Evolutionary conservation across 2,888 invertebrate species (phyloP).

Genomic region (Smittia sp.): DNA sequence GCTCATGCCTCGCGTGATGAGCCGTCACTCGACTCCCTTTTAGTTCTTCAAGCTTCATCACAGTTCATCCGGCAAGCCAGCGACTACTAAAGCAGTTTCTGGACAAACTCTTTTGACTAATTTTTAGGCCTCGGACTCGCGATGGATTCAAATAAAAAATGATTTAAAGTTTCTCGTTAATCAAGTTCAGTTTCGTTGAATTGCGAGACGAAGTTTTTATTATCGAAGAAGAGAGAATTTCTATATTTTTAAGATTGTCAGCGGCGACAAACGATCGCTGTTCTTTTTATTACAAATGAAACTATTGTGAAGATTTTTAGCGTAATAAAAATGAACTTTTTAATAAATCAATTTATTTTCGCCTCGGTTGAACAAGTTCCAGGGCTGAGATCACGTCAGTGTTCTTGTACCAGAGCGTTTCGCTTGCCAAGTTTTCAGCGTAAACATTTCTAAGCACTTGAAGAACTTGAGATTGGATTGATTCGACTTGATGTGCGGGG

Average conservation of each 20-base stretch:
- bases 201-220: neutral
- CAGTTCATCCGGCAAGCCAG: too few relatives aligned
- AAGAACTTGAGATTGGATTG: constrained; percentile 69
- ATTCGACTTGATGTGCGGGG: constrained; percentile 76
- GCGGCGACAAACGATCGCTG: neutral
- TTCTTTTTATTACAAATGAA: constrained; percentile 23
- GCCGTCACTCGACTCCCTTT: neutral
- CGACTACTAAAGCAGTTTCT: too few relatives aligned
- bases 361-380: constrained; percentile 17
- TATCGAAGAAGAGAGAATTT: neutral
- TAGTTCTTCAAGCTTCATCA: too few relatives aligned
- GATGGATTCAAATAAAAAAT: too few relatives aligned
- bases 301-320: constrained; percentile 37
- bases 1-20: neutral
- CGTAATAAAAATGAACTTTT: constrained; percentile 30
- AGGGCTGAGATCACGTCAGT: constrained; percentile 8
- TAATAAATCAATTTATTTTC: neutral
- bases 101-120: too few relatives aligned
- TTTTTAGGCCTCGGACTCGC: too few relatives aligned
- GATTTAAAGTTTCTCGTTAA: too few relatives aligned
- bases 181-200: neutral
- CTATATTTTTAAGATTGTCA: neutral
- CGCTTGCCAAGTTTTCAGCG: constrained; percentile 47
- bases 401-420: constrained; percentile 31
- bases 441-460: constrained; percentile 56